Percentiles rank a stretch among this genome's conserved stretches.
Conservation (phyloP, 2,113 vertebrate genomes). For the Antechinus flavipes region DNA sequence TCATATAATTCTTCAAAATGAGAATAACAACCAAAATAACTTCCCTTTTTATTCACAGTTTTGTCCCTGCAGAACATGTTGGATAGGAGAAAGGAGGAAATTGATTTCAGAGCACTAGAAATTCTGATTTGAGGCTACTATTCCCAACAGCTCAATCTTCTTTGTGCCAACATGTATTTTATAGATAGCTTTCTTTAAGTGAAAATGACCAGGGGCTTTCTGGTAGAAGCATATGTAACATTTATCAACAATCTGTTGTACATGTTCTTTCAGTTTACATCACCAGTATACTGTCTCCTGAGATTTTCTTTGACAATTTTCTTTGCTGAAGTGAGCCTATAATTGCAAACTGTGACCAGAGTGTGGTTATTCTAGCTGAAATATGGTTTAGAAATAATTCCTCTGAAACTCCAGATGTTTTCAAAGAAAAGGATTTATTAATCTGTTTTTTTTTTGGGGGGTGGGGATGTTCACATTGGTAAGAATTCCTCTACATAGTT, state of each 20-base stretch:
- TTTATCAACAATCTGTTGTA: background rate
- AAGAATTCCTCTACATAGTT: background rate
- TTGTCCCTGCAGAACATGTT: constrained; percentile 1
- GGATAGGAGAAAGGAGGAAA: background rate
- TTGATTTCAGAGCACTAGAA: background rate
- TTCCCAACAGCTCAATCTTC: background rate
- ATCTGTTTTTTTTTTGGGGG: background rate
- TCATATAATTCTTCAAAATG: background rate
- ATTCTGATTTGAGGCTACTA: background rate
- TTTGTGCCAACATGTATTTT: background rate
- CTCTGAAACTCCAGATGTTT: constrained; percentile 20
- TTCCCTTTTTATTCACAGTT: background rate
- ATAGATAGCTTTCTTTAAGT: constrained; percentile 21
- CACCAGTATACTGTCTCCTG: background rate
- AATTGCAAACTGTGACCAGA: background rate
- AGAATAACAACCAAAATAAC: background rate
- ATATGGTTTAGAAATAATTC: background rate
- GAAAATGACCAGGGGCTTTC: background rate
- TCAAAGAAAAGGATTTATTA: background rate
- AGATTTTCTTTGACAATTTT: background rate
- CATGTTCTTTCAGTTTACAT: background rate
- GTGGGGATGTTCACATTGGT: background rate
- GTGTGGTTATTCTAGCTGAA: background rate
- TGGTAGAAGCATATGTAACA: background rate
- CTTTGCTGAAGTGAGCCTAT: background rate